These are phyloP conservation scores for Agonopterix arenella DNA, from an alignment of 2,888 invertebrate species.

Conservation along the genomic window DNA sequence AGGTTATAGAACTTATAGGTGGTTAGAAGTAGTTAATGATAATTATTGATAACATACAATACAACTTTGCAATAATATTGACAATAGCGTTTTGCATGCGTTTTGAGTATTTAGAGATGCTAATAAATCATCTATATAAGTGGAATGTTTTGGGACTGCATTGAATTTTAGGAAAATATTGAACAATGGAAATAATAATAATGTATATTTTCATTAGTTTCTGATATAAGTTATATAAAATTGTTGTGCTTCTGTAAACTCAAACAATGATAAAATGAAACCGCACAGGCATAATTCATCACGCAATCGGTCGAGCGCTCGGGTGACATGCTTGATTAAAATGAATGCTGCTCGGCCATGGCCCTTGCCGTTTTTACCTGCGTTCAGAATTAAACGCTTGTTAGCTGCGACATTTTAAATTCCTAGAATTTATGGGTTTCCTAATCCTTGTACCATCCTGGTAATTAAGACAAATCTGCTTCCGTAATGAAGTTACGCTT, in stretches of 20 bases:
- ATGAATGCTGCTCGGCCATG: constrained; percentile 32
- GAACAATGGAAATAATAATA: too few relatives aligned
- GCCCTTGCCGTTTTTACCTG: constrained; percentile 38
- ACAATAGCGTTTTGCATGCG: too few relatives aligned
- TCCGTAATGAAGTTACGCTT: background rate
- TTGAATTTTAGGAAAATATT: too few relatives aligned
- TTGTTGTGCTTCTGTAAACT: too few relatives aligned
- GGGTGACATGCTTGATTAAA: constrained; percentile 48
- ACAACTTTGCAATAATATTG: background rate
- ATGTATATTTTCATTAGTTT: too few relatives aligned
- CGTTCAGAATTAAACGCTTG: constrained; percentile 37
- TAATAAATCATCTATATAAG: too few relatives aligned
- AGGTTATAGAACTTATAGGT: background rate
- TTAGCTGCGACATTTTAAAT: constrained; percentile 34
- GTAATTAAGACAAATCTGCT: constrained; percentile 13
- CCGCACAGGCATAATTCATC: constrained; percentile 37
- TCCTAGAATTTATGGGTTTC: constrained; percentile 38
- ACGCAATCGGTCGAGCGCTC: constrained; percentile 31
- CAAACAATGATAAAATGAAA: constrained; percentile 2
- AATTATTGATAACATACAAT: background rate
- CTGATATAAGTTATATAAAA: too few relatives aligned
- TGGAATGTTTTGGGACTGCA: too few relatives aligned
- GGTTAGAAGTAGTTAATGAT: background rate
- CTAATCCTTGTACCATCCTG: constrained; percentile 25
- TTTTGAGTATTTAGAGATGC: too few relatives aligned